Percentiles rank a stretch among this genome's conserved stretches.
These are phyloP conservation scores for Lepidurus couesii DNA, from an alignment of 1,140 invertebrate species.

Conservation along the genomic window DNA sequence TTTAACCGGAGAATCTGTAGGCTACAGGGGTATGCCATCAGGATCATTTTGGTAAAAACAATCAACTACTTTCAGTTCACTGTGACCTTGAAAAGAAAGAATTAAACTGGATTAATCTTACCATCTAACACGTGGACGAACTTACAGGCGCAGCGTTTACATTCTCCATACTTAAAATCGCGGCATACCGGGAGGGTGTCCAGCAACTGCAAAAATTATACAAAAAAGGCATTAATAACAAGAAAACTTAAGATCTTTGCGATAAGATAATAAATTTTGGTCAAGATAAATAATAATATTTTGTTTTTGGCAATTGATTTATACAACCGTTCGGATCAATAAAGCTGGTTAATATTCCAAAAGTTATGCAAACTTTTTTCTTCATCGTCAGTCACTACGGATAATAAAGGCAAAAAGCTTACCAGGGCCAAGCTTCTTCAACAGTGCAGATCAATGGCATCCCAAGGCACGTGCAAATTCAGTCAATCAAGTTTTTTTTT, in stretches of 20 bases:
- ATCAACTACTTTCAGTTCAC: too few species aligned
- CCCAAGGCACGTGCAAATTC: constrained; percentile 8
- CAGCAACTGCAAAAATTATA: constrained; percentile 83
- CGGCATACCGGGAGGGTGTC: constrained; percentile 98
- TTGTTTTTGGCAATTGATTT: neutral
- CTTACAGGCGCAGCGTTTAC: constrained; percentile 89
- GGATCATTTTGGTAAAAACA: neutral
- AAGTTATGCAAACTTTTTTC: constrained; percentile 5
- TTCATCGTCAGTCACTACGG: neutral
- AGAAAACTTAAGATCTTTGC: neutral
- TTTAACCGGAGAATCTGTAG: too few species aligned
- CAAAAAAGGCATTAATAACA: neutral
- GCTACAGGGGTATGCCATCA: too few species aligned
- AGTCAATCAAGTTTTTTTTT: constrained; percentile 1
- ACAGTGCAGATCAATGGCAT: constrained; percentile 10
- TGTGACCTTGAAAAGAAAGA: neutral
- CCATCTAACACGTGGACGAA: constrained; percentile 92
- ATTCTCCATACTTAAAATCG: constrained; percentile 96
- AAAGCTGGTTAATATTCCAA: neutral
- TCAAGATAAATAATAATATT: neutral
- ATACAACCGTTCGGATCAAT: neutral
- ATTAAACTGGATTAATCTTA: constrained; percentile 48
- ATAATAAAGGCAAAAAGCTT: constrained; percentile 15
- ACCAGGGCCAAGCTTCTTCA: constrained; percentile 17
- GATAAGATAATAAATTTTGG: neutral